A percentile compares a stretch with the other conserved stretches of the same genome.
Evolutionary conservation across 2,113 vertebrate species (phyloP).

Genomic region (Campylomormyrus numenius): DNA sequence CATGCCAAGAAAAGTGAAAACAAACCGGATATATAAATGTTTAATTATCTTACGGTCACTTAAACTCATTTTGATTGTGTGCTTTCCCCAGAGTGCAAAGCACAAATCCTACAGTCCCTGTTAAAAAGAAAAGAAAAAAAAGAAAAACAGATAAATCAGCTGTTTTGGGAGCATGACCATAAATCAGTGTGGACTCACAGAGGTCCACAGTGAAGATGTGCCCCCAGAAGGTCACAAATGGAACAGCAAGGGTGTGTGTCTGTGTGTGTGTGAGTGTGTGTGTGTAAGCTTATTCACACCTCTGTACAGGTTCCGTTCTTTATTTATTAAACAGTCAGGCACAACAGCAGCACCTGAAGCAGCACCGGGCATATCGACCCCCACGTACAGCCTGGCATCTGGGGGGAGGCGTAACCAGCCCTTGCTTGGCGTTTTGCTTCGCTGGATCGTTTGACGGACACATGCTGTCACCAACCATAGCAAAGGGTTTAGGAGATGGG

Average conservation of each 20-base stretch:
- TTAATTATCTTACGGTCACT: constrained; percentile 1
- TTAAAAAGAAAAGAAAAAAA: not conserved
- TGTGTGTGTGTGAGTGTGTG: not conserved
- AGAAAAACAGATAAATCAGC: not conserved
- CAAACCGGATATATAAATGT: constrained; percentile 29
- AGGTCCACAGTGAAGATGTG: not conserved
- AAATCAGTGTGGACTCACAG: not conserved
- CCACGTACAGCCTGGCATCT: not conserved
- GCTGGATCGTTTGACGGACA: not conserved
- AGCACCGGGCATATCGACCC: not conserved
- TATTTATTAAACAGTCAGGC: not conserved
- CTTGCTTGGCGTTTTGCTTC: not conserved
- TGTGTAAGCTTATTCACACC: not conserved
- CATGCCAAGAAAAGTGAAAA: not conserved
- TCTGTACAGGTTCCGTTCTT: not conserved
- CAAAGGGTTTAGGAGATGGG: not conserved
- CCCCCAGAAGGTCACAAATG: not conserved
- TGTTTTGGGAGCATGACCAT: not conserved
- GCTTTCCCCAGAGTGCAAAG: not conserved
- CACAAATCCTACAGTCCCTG: not conserved
- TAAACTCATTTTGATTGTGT: not conserved
- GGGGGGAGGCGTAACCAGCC: not conserved
- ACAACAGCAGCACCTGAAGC: not conserved
- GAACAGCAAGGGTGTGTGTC: not conserved
- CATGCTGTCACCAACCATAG: not conserved